phyloP scores from a whole-genome alignment of 2,113 vertebrate species.

The Pteropus alecto region DNA sequence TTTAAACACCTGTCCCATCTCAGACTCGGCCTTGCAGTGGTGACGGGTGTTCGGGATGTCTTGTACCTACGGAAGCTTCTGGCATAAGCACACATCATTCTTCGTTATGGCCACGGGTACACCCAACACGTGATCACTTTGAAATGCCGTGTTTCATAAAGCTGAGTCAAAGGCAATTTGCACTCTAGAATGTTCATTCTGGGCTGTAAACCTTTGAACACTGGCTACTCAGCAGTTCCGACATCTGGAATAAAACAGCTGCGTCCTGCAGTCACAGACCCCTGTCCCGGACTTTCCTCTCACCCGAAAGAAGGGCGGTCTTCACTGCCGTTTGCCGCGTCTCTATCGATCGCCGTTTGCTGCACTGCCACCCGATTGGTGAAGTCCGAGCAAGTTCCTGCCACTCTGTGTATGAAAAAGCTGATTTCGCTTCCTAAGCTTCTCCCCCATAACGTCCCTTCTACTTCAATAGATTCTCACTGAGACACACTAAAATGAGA shows the following conservation, averaged over 20 bases:
- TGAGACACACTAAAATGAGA: neutral
- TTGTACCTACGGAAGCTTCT: neutral
- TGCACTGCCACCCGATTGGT: neutral
- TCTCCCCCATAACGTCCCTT: neutral
- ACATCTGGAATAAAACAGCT: neutral
- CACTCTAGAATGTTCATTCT: neutral
- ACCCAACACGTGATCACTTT: neutral
- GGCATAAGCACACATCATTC: neutral
- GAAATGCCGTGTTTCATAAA: neutral
- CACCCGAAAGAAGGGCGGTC: neutral
- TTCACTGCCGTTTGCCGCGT: neutral
- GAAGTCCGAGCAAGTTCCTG: constrained; percentile 11
- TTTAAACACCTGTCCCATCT: neutral
- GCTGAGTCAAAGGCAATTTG: neutral
- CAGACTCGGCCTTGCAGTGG: neutral
- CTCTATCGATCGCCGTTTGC: neutral
- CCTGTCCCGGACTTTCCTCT: neutral
- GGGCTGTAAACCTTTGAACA: neutral
- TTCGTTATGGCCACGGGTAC: neutral
- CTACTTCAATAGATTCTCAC: constrained; percentile 8
- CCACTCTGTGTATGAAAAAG: constrained; percentile 23
- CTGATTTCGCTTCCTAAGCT: constrained; percentile 37
- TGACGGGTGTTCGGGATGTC: neutral
- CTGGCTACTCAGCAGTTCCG: neutral
- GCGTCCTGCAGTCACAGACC: neutral